Evolutionary conservation across 2,113 vertebrate genomes (phyloP), one percentile per base, ranked within the genome.

Genomic region (Amazona guildingii): DNA sequence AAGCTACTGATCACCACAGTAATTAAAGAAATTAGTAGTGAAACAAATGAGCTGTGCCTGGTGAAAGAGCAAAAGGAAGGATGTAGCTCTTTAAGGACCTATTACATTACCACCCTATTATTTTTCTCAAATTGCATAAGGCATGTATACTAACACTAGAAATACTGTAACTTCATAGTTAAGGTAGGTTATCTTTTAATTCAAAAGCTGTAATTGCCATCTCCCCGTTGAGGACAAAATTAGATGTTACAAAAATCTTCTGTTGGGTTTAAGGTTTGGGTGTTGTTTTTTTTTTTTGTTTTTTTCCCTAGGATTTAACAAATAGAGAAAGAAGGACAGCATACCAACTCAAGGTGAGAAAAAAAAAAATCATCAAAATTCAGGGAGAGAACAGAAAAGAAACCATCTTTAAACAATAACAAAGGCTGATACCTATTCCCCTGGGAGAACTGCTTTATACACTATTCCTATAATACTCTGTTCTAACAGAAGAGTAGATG

Each of bases 21-120:
- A 96, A 84, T 94, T 95, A 94, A 51, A 44, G 77, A 75, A 91
- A 95, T 92, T 43, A 91, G 17, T 31, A 77, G 18, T 8, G 23
- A 75, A 94, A 82, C 41, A 89, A 84, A 68, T 39, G 8, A 94
- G 17, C 5, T 55, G 14, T 39, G 20, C 43, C 74, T 78, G 20
- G 61, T 74, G 67, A 63, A 95, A 86, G 11, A 91, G 39, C 33
- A 86, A 86, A 88, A 78, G 52, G 18, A 70, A 88, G 15, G 39
- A 61, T 21, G 27, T 10, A 79, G 43, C 13, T 83, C 43, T 91
- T 73, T 62, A 19, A 59, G 18, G 49, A 59, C 9, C 7, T 83
- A 20, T 35, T 74, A 73, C 9, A 33, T 57, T 92, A 70, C 33
- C 13, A 83, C 15, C 10, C 9, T 76, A 14, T 33, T 7, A 11